Evolutionary conservation across 2,113 vertebrate species (phyloP).

Genomic region (Odobenus rosmarus): DNA sequence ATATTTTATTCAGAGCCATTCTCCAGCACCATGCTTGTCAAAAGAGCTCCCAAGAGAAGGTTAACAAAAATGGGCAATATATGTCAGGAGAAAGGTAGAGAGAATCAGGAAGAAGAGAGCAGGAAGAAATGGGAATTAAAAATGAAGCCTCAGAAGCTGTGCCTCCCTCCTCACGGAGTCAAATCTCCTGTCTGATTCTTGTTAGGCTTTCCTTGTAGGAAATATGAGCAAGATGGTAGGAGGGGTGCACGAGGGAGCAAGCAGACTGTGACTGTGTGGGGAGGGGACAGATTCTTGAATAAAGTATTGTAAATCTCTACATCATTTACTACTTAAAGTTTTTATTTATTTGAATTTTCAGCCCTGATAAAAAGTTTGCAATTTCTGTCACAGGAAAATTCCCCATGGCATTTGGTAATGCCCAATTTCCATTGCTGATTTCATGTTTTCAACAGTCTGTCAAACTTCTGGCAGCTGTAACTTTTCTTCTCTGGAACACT

Average conservation of each 20-base stretch:
- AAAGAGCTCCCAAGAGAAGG: neutral
- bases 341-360: constrained; percentile 47
- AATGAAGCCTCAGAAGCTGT: neutral
- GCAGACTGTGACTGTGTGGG: neutral
- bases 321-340: neutral
- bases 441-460: constrained; percentile 31
- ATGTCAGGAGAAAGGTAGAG: neutral
- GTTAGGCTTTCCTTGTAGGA: neutral
- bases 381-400: constrained; percentile 47
- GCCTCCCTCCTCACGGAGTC: neutral
- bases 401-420: neutral
- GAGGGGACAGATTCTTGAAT: neutral
- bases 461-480: constrained; percentile 34
- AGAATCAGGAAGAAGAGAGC: neutral
- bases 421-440: constrained; percentile 25
- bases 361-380: neutral
- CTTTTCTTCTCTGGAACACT: neutral
- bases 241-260: fast-evolving
- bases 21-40: neutral
- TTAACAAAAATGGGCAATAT: neutral
- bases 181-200: neutral
- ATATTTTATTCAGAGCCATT: neutral
- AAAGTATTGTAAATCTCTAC: neutral
- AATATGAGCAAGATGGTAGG: neutral
- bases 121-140: neutral